Evolutionary conservation across 2,113 vertebrate genomes (phyloP), one percentile per base, ranked within the genome.

Genomic region (Corythaixoides concolor): DNA sequence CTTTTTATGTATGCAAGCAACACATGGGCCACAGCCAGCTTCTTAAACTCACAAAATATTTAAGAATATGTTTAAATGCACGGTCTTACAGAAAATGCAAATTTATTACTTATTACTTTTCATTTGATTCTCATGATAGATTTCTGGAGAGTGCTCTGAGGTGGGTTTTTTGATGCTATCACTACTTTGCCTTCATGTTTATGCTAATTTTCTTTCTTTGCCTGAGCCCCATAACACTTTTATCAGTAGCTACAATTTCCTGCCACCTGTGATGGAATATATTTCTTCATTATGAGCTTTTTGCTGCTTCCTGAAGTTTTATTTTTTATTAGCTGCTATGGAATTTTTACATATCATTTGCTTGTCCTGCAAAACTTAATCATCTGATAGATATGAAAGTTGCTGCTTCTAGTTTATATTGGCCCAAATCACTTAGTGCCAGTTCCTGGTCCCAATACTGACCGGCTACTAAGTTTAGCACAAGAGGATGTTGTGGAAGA

Each of bases 161-260:
- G 53, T 24, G 41, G 41, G 59, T 73, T 56, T 66, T 66, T 30
- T 52, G 39, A 67, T 88, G 47, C 63, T 93, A 59, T 93, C 82
- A 64, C 82, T 94, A 19, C 85, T 93, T 94, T 96, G 68, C 93
- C 88, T 93, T 96, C 72, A 28, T 84, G 72, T 60, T 93, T 64
- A 49, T 84, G 92, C 69, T 95, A 24, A 92, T 97, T 94, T 86
- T 80, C 55, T 74, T 55, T 84, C 88, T 89, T 94, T 97, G 64
- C 76, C 56, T 59, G 33, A 84, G 88, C 90, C 88, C 90, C 73
- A 33, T 81, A 88, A 24, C 92, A 85, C 89, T 95, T 93, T 70
- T 95, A 93, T 78, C 92, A 86, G 88, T 83, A 94, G 90, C 90
- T 95, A 69, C 92, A 86, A 83, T 96, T 96, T 96, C 91, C 96